phyloP scores from a whole-genome alignment of 2,797 vertebrate genomes.

The Pseudotriccus pelzelni region DNA sequence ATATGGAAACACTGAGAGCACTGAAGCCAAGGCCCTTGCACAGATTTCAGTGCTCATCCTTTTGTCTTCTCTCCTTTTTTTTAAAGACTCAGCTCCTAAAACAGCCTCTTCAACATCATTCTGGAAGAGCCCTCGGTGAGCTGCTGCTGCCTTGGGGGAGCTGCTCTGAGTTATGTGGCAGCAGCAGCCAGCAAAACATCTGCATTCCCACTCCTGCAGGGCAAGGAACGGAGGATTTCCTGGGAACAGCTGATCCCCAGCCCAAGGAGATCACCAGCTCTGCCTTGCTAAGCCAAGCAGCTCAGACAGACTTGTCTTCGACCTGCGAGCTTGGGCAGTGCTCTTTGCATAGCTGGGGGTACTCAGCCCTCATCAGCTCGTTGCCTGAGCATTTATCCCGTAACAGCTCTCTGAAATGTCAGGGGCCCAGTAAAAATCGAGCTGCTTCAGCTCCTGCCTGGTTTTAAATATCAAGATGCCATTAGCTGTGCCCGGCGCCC shows the following conservation, averaged over 20 bases:
- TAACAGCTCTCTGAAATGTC: constrained; percentile 29
- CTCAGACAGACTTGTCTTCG: background rate
- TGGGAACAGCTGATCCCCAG: background rate
- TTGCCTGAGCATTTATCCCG: background rate
- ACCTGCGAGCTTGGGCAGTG: background rate
- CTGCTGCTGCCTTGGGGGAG: background rate
- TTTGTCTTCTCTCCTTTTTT: background rate
- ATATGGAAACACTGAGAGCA: constrained; percentile 9
- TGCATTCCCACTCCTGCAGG: background rate
- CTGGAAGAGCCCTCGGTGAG: background rate
- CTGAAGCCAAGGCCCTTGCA: background rate
- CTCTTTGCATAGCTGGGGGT: background rate
- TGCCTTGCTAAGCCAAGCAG: background rate
- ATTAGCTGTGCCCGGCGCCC: background rate
- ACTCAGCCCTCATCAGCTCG: background rate
- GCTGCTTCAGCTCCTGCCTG: background rate
- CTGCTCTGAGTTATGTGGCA: background rate
- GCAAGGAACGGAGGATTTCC: background rate
- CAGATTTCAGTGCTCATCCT: background rate
- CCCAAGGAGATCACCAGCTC: background rate
- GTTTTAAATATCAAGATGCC: constrained; percentile 52
- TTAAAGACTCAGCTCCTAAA: background rate
- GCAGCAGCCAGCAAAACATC: background rate
- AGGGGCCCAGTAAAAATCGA: background rate
- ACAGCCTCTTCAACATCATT: background rate